A percentile compares a stretch with the other conserved stretches of the same genome.
Evolutionary conservation across 2,113 vertebrate genomes (phyloP).

Genomic region (Mus spicilegus): DNA sequence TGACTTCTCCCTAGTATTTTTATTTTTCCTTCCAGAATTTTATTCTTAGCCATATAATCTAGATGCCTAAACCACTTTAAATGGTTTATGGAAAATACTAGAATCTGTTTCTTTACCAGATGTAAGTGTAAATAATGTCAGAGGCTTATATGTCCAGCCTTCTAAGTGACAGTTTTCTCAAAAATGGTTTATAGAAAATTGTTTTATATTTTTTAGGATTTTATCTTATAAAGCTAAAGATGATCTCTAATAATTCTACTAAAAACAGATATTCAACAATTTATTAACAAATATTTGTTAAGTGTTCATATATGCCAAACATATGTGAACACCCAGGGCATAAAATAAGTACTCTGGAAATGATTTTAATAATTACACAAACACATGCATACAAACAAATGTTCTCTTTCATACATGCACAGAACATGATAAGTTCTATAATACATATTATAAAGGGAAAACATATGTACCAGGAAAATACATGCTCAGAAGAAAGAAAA

Average conservation of each 20-base stretch:
- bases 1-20: background rate
- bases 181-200: slow-evolving; percentile 11
- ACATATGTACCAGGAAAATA: background rate
- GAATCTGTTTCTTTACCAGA: slow-evolving; percentile 28
- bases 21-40: background rate
- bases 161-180: background rate
- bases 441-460: background rate
- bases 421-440: background rate
- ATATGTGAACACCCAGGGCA: background rate
- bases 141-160: background rate
- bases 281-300: slow-evolving; percentile 41
- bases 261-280: background rate
- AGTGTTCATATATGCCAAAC: background rate
- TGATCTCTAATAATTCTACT: background rate
- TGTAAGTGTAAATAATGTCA: background rate
- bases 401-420: background rate
- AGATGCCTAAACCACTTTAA: slow-evolving; percentile 23
- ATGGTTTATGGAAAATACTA: background rate
- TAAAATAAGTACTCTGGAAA: background rate
- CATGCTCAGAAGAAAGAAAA: background rate
- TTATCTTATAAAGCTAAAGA: background rate
- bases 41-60: background rate
- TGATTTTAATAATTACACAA: background rate
- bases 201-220: background rate
- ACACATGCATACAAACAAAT: background rate